Evolutionary conservation across 2,797 vertebrate genomes (phyloP).

Genomic region (Spea hammondii): DNA sequence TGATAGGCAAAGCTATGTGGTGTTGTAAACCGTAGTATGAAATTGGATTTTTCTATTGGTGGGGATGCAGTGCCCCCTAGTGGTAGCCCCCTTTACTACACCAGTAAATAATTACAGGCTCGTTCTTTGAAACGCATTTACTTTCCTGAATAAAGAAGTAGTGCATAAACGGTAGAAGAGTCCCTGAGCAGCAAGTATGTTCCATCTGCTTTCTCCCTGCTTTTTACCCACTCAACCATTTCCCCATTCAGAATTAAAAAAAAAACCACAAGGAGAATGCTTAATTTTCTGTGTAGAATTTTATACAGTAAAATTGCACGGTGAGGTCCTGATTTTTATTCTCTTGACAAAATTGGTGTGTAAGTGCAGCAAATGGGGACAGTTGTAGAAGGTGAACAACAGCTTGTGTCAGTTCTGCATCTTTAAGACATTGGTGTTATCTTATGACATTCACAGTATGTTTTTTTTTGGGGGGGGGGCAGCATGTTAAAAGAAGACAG

Average conservation of each 20-base stretch:
- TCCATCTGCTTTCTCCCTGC: too few species aligned
- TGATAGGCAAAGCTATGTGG: not conserved
- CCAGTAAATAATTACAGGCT: too few species aligned
- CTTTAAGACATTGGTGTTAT: slow-evolving; percentile 8
- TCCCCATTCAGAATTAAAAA: not conserved
- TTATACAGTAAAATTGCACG: slow-evolving; percentile 42
- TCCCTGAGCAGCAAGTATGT: too few species aligned
- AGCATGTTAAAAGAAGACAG: not conserved
- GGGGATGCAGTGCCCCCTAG: not conserved
- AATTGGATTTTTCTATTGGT: not conserved
- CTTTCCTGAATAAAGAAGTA: too few species aligned
- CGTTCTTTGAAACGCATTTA: too few species aligned
- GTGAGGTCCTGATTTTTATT: slow-evolving; percentile 21
- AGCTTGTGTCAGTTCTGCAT: slow-evolving; percentile 6
- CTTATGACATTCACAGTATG: slow-evolving; percentile 49
- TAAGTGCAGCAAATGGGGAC: slow-evolving; percentile 10
- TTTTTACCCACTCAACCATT: not conserved
- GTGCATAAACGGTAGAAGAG: too few species aligned
- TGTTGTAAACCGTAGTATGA: not conserved
- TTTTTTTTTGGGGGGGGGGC: slow-evolving; percentile 9
- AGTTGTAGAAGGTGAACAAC: slow-evolving; percentile 4
- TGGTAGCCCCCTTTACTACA: not conserved
- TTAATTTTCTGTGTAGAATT: slow-evolving; percentile 47
- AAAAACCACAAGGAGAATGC: slow-evolving; percentile 5
- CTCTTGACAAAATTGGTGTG: slow-evolving; percentile 12